Evolutionary conservation across 2,888 invertebrate species (phyloP).

Genomic region (Amiota minor): DNA sequence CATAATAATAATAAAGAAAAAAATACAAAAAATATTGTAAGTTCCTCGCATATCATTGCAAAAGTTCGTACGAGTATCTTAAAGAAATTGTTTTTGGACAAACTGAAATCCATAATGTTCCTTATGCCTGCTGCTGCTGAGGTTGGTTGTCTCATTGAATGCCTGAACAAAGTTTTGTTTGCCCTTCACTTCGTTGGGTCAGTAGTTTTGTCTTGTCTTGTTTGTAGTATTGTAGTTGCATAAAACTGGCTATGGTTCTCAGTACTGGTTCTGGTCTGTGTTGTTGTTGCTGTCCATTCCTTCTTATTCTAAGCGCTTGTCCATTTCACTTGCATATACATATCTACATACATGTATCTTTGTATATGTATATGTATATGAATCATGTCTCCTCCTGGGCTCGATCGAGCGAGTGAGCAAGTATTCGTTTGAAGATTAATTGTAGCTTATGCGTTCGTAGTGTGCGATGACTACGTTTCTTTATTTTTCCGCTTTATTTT

Average conservation of each 20-base stretch:
- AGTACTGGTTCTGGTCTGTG: not conserved
- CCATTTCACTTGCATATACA: not conserved
- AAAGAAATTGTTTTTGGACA: constrained; percentile 12
- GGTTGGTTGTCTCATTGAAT: not conserved
- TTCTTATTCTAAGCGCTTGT: not conserved
- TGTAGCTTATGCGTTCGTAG: constrained; percentile 62
- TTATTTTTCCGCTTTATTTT: not conserved
- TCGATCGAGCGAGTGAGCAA: not conserved
- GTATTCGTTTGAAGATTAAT: constrained; percentile 58
- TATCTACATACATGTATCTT: too few species aligned
- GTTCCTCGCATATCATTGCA: constrained; percentile 54
- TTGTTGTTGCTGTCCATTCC: not conserved
- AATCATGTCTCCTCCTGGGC: constrained; percentile 1
- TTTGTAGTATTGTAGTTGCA: too few species aligned
- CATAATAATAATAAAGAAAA: constrained; percentile 41
- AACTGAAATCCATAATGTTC: constrained; percentile 24
- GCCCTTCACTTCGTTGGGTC: too few species aligned
- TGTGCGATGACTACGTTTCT: constrained; percentile 27
- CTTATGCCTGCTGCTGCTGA: not conserved
- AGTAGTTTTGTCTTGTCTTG: not conserved
- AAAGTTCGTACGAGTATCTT: constrained; percentile 3
- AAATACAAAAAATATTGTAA: constrained; percentile 42
- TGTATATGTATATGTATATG: not conserved
- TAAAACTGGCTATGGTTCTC: constrained; percentile 1
- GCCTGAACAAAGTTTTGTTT: too few species aligned